Base-by-base conservation (phyloP, 2,888 invertebrate species). In the Pandemis corylana region DNA sequence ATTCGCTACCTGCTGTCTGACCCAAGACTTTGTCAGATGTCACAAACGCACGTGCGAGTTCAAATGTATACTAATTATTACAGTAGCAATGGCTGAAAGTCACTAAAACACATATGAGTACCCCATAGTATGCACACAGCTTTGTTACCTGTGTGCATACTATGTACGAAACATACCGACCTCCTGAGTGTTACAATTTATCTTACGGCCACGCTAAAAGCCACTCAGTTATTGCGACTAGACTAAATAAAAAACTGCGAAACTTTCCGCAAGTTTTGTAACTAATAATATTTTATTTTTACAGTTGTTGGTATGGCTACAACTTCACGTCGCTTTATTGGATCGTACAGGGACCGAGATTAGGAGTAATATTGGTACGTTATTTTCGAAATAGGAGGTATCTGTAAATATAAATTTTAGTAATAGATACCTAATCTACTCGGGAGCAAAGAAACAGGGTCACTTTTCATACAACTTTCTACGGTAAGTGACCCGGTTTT, bases 291-390 rank as follows among this genome's bases (percentile, higher is more conserved):
- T 75, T 53, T 76, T 78, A 68, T 75, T 71, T 65, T 87, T 89
- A 53, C 84, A 96, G 96, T 76, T 97, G 97, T 85, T 98, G 98
- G 97, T 97, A 96, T 92, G 97, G 97, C 5, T 98, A 98, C 86
- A 97, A 97, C 85, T 96, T 98, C 78, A 95, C 96, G 7, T 90
- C 95, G 0, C 96, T 96, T 81, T 98, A 97, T 87, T 99, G 98
- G 98, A 97, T 99, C 79, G 92, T 98, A 42, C 98, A 99, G 89
- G 98, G 97, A 36, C 98, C 98, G 0, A 94, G 99, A 69, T 95
- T 97, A 75, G 95, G 95, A 2, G 96, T 98, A 36, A 96, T 99
- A 80, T 85, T 97, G 93, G 98, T 98, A 92, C 95, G 96, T 91
- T 44, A 53, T 63, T 69, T 77, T 64, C 62, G 68, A 68, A 56